phyloP scores from a whole-genome alignment of 2,797 vertebrate genomes.

The Columba guinea region DNA sequence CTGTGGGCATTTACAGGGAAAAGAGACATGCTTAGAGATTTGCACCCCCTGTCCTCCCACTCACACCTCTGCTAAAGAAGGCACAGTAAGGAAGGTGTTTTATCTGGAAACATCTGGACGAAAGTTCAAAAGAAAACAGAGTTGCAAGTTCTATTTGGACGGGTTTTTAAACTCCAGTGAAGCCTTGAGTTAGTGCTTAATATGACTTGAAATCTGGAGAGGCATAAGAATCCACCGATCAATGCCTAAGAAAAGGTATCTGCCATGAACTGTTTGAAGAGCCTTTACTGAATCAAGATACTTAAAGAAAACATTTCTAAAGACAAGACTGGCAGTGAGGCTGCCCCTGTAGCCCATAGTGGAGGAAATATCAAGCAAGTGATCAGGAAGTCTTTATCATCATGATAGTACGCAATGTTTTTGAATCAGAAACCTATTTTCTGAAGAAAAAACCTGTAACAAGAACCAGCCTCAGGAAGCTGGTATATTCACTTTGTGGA shows the following conservation, averaged over 20 bases:
- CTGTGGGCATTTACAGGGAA: neutral
- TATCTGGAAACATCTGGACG: neutral
- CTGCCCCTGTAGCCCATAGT: accelerated
- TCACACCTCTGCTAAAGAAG: neutral
- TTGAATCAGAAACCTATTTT: neutral
- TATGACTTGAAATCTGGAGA: neutral
- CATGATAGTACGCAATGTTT: accelerated
- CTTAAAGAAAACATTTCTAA: neutral
- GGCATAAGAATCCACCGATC: neutral
- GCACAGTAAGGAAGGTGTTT: neutral
- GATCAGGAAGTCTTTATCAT: neutral
- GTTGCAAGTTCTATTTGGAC: neutral
- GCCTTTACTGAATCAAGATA: neutral
- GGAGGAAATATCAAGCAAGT: accelerated
- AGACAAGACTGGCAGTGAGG: neutral
- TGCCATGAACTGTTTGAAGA: neutral
- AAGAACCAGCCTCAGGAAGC: no score
- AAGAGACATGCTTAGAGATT: neutral
- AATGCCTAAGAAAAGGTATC: neutral
- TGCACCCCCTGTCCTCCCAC: neutral
- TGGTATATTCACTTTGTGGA: no score
- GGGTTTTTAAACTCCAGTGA: neutral
- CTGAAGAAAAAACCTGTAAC: neutral
- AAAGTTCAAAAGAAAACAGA: neutral
- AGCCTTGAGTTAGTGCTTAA: neutral